Base-by-base conservation (phyloP, 1,140 invertebrate species). In the Eumeta japonica region DNA sequence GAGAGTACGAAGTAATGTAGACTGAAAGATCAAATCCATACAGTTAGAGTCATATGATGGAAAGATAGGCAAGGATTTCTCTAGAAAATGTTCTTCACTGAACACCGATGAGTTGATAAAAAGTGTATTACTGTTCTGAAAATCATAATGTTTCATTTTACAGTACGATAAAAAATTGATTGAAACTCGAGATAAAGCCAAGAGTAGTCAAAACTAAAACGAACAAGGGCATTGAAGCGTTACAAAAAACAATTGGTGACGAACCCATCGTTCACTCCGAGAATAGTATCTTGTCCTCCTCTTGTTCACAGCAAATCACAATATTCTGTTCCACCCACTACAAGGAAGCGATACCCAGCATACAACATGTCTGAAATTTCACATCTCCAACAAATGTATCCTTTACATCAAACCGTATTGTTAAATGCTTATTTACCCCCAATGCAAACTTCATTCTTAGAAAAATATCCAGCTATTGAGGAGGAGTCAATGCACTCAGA, bases 191-290 rank as follows among this genome's bases (percentile, higher is more conserved):
- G n/a, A n/a, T n/a, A n/a, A n/a, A 75, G 45, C 75, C 75, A 14
- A 58, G 75, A 49, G 58, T 77, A 13, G 53, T 75, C 14, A 55
- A 71, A 41, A 64, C 60, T 28, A 62, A 59, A 52, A 51, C 47
- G 5, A 35, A 53, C 0, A 76, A 73, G 55, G 59, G 66, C 13
- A 61, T 75, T 10, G 63, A 72, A 38, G 50, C 55, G 13, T 54
- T 77, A 35, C 70, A 76, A 55, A n/a, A 75, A 72, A 34, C 73
- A 77, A 51, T 43, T 76, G 43, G 63, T 58, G 18, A 74, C 72
- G 11, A 76, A 75, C 39, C 68, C 72, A 3, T 75, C 73, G 7
- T 75, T 75, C 28, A 60, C 67, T 24, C 73, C 75, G 13, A 62
- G 72, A 43, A 45, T 75, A 3, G 58, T 76, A 5, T 46, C 50